Evolutionary conservation across 2,888 invertebrate genomes (phyloP), one percentile per base, ranked within the genome.

Genomic region (Agriotes lineatus): DNA sequence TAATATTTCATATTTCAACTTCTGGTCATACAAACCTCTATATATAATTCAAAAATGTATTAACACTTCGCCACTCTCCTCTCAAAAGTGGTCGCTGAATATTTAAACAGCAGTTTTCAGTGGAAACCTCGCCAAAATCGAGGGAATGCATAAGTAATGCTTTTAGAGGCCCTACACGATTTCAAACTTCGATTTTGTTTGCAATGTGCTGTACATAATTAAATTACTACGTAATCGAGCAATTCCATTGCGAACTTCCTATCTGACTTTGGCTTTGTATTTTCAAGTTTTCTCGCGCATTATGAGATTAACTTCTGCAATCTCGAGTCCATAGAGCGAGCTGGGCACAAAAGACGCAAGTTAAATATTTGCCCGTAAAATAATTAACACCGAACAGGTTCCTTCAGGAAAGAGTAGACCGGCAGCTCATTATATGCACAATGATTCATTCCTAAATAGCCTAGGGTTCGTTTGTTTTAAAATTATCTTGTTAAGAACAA

Each of bases 121-220:
- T 37, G 68, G 67, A 71, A 69, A 62, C 63, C 68, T 37, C 61
- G 64, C 69, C 69, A 69, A 69, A 69, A 58, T 67, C 65, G 42
- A 39, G 58, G 44, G 71, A 69, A 72, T 72, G 72, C 59, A 73
- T 73, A 73, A 73, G 63, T 73, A 73, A 73, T 73, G 73, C 73
- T 73, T 70, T 73, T 72, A 72, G 65, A 54, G 52, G 50, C 50
- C 22, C 56, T 57, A 60, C 60, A 58, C 63, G 64, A 65, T 69
- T 69, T 60, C 66, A 67, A 59, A 70, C 39, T 67, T 64, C 56
- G 61, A 59, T 64, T 69, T 67, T 58, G 63, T 65, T 52, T 50
- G 22, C 22, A 66, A 52, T 61, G 54, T 67, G 37, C 54, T 52
- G 52, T 45, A 56, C 61, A 50, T 56, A 61, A 67, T 67, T 56